Conservation (phyloP, 2,888 invertebrate species). For the Dicyrtoma fusca region DNA sequence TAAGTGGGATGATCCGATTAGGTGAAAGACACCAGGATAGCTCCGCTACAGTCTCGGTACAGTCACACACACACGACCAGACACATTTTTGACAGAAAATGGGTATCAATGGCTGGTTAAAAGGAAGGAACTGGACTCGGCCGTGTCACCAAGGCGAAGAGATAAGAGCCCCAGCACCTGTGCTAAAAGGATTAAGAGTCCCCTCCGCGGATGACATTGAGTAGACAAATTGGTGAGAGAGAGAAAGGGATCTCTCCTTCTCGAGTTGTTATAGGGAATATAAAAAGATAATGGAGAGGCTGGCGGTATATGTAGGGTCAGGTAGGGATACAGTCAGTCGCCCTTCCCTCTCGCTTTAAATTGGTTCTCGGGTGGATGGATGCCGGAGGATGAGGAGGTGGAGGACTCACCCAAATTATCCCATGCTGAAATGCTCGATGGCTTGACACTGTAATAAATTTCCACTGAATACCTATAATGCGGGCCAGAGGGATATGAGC, state of each 20-base stretch:
- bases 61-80: background rate
- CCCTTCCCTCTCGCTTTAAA: background rate
- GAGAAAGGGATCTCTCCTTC: conserved; percentile 18
- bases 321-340: background rate
- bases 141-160: background rate
- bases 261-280: conserved; percentile 18
- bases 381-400: conserved; percentile 27
- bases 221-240: conserved; percentile 50
- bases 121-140: background rate
- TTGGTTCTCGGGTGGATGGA: conserved; percentile 10
- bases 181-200: conserved; percentile 44
- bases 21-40: conserved; percentile 25
- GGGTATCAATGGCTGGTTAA: conserved; percentile 26
- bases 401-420: conserved; percentile 43
- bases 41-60: background rate
- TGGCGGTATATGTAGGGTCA: background rate
- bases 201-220: conserved; percentile 44
- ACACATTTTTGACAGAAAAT: conserved; percentile 7
- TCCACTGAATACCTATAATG: conserved; percentile 39
- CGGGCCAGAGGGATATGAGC: background rate
- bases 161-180: conserved; percentile 39
- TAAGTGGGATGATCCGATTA: conserved; percentile 55
- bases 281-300: conserved; percentile 14
- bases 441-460: conserved; percentile 45
- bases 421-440: conserved; percentile 46